A percentile compares a stretch with the other conserved stretches of the same genome.
These are phyloP conservation scores for Hippocampus abdominalis DNA, from an alignment of 2,113 vertebrate species.

Conservation along the genomic window DNA sequence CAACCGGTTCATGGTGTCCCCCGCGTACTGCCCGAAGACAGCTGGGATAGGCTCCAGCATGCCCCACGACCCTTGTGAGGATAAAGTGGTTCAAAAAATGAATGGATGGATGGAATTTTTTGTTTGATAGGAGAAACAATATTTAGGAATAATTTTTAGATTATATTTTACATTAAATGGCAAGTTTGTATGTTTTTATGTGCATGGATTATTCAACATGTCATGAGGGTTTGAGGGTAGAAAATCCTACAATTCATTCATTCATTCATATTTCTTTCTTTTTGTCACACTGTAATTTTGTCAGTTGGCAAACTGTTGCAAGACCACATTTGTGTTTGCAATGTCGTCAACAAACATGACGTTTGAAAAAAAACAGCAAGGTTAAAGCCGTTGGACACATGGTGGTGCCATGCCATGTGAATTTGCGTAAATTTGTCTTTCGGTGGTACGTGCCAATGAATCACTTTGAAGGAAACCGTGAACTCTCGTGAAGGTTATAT, in stretches of 20 bases:
- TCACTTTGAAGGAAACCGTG: no score
- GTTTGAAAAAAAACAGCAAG: neutral
- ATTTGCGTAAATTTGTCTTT: neutral
- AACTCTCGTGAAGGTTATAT: neutral
- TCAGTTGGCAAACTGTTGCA: neutral
- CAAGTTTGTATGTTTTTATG: no score
- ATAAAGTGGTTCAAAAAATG: no score
- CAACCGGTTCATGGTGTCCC: no score
- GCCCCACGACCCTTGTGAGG: no score
- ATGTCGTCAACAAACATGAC: neutral
- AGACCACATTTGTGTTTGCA: neutral
- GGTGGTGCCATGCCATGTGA: neutral
- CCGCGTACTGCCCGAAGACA: no score
- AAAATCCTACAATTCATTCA: neutral
- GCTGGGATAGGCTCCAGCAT: no score
- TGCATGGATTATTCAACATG: no score
- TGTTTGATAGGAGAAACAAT: no score
- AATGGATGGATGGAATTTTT: no score
- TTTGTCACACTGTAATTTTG: neutral
- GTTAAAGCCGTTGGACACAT: neutral
- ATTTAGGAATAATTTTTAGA: no score
- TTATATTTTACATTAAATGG: no score
- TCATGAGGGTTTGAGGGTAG: neutral
- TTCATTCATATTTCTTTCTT: neutral
- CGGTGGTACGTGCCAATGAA: neutral